phyloP scores from a whole-genome alignment of 2,888 invertebrate genomes.

The Cordylochernes scorpioides region DNA sequence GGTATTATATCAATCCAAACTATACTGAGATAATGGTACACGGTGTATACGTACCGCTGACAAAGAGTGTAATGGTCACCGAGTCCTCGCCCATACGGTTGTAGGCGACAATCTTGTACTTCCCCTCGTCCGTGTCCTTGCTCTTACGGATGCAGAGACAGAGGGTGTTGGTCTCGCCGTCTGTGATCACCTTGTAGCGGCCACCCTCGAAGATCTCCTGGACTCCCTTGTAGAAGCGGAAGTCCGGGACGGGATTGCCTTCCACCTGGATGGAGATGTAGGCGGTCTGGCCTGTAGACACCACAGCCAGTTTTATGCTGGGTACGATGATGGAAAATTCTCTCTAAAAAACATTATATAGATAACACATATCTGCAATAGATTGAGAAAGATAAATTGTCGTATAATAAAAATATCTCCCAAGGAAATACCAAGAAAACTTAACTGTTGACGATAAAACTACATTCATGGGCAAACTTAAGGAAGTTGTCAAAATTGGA shows the following conservation, averaged over 20 bases:
- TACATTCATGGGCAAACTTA: too few relatives aligned
- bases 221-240: conserved; percentile 81
- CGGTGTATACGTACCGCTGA: conserved; percentile 56
- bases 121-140: conserved; percentile 85
- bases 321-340: too few relatives aligned
- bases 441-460: too few relatives aligned
- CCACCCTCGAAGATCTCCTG: conserved; percentile 81
- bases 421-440: too few relatives aligned
- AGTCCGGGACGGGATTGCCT: conserved; percentile 77
- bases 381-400: too few relatives aligned
- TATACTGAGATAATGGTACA: too few relatives aligned
- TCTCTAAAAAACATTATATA: too few relatives aligned
- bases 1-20: too few relatives aligned
- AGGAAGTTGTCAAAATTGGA: too few relatives aligned
- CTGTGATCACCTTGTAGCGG: conserved; percentile 76
- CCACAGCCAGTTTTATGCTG: too few relatives aligned
- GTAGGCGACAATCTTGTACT: conserved; percentile 69
- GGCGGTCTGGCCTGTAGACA: conserved; percentile 38
- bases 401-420: too few relatives aligned
- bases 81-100: conserved; percentile 86
- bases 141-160: conserved; percentile 84
- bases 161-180: conserved; percentile 69
- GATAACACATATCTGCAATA: too few relatives aligned
- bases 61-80: conserved; percentile 81
- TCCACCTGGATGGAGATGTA: conserved; percentile 75